Evolutionary conservation across 2,113 vertebrate genomes (phyloP).

Genomic region (Nesoenas mayeri): DNA sequence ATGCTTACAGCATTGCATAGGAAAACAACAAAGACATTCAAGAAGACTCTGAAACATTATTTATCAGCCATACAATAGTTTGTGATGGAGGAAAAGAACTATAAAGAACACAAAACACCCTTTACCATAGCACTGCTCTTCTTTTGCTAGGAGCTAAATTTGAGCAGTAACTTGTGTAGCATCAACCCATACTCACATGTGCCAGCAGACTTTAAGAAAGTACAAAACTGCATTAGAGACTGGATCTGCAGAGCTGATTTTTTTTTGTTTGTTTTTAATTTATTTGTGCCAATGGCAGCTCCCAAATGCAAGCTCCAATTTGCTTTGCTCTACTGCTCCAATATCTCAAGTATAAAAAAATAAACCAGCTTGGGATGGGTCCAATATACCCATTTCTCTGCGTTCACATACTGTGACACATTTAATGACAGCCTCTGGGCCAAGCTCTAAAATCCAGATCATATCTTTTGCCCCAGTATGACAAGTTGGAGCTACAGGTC

Average conservation of each 20-base stretch:
- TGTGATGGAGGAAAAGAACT: accelerated
- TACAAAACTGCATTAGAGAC: not conserved
- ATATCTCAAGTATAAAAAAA: not conserved
- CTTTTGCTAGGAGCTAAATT: not conserved
- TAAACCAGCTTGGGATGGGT: not conserved
- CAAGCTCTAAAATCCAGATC: not conserved
- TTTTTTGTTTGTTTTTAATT: no score
- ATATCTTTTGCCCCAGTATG: accelerated
- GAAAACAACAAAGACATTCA: not conserved
- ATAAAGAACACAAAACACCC: not conserved
- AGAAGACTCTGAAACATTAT: not conserved
- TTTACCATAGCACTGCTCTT: not conserved
- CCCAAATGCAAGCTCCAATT: not conserved
- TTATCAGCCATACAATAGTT: not conserved
- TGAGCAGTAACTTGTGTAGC: not conserved
- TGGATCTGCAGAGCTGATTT: not conserved
- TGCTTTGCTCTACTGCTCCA: not conserved
- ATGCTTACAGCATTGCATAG: not conserved
- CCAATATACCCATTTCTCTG: not conserved
- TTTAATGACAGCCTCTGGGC: not conserved
- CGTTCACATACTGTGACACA: not conserved
- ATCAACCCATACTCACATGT: not conserved
- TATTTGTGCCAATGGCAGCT: not conserved
- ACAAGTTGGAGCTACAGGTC: not conserved
- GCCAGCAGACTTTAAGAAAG: not conserved